Conservation (phyloP, 2,888 invertebrate species). For the Cheilosia impressa region DNA sequence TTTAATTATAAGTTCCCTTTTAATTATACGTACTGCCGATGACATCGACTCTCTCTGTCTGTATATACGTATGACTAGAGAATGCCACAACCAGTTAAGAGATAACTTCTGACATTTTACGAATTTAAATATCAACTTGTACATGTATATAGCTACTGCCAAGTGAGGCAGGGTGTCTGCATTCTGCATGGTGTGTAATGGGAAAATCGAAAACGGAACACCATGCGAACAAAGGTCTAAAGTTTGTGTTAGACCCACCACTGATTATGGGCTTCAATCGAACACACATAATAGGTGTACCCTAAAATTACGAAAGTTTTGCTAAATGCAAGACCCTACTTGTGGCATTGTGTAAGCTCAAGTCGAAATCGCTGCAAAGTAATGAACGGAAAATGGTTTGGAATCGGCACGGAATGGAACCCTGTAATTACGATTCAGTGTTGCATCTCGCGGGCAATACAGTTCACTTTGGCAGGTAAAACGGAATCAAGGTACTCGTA, state of each 20-base stretch:
- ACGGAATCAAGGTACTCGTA: constrained; percentile 49
- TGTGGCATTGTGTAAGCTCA: constrained; percentile 30
- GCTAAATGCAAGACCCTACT: constrained; percentile 19
- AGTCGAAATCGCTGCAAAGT: constrained; percentile 9
- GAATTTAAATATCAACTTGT: constrained; percentile 33
- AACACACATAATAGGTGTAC: constrained; percentile 5
- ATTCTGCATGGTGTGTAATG: neutral
- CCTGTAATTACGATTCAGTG: constrained; percentile 55
- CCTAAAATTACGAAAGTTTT: constrained; percentile 23
- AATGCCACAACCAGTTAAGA: constrained; percentile 22
- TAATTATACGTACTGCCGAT: neutral
- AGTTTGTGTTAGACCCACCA: neutral
- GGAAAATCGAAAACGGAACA: constrained; percentile 11
- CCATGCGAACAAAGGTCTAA: neutral
- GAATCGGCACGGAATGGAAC: constrained; percentile 11
- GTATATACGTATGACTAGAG: constrained; percentile 29
- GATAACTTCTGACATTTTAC: constrained; percentile 38
- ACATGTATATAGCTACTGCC: neutral
- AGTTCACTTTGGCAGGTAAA: constrained; percentile 29
- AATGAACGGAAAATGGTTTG: neutral
- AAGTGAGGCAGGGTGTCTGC: neutral
- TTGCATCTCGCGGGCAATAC: constrained; percentile 57
- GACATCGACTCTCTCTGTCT: constrained; percentile 10
- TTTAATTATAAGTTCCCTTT: constrained; percentile 47
- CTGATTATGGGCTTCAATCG: neutral